phyloP scores from a whole-genome alignment of 2,888 invertebrate species.

The Tetheella fluctuosa region DNA sequence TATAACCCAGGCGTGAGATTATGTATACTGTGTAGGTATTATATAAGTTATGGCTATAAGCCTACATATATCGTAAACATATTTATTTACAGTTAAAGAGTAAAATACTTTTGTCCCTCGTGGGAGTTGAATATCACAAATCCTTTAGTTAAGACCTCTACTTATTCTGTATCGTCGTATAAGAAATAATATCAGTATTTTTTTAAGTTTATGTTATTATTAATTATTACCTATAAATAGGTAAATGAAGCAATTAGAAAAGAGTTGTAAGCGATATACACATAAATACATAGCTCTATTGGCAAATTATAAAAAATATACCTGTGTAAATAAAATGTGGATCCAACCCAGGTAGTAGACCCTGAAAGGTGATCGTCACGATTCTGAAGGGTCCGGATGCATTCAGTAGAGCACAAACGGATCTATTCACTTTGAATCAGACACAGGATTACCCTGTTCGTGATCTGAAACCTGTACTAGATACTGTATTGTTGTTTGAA shows the following conservation, averaged over 20 bases:
- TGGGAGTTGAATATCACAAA: no score
- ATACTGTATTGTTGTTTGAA: constrained; percentile 37
- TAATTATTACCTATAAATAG: neutral
- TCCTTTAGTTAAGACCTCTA: no score
- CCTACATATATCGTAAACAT: no score
- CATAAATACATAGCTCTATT: neutral
- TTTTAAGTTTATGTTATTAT: no score
- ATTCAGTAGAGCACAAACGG: constrained; percentile 64
- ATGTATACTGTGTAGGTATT: no score
- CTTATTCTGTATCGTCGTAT: no score
- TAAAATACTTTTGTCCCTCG: no score
- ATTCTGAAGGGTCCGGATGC: constrained; percentile 67
- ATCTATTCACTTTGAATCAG: constrained; percentile 70
- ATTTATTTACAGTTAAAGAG: no score
- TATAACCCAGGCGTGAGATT: no score
- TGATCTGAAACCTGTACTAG: constrained; percentile 63
- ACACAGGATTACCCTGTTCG: constrained; percentile 59
- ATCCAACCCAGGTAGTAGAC: constrained; percentile 40
- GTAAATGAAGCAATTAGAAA: neutral
- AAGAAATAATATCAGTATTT: neutral
- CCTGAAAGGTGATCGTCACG: constrained; percentile 50
- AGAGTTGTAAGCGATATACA: neutral
- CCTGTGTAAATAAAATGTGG: constrained; percentile 29
- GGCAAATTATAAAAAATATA: neutral
- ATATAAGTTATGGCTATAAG: no score